These are phyloP conservation scores for Syngnathus rostellatus DNA, from an alignment of 2,797 vertebrate species.

Conservation along the genomic window DNA sequence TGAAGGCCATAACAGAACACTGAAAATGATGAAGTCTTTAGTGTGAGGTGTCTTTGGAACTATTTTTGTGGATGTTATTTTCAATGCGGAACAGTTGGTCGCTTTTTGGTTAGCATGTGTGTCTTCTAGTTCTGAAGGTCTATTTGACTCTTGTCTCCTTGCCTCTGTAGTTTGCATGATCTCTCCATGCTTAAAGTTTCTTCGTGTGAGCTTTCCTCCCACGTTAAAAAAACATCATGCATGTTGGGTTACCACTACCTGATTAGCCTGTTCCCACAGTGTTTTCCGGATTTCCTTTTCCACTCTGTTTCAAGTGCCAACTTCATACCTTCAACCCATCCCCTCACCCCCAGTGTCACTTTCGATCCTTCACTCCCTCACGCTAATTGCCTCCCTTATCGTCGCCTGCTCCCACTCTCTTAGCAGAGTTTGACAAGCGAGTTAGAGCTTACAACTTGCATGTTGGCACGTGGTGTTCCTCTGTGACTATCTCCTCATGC, in stretches of 20 bases:
- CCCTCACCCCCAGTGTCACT: conserved; percentile 29
- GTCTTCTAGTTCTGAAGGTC: neutral
- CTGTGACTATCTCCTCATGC: conserved; percentile 1
- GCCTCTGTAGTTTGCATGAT: no score
- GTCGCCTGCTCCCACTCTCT: conserved; percentile 18
- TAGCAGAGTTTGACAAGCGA: conserved; percentile 12
- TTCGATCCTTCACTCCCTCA: conserved; percentile 24
- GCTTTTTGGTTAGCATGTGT: neutral
- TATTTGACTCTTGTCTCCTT: neutral
- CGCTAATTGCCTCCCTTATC: conserved; percentile 39
- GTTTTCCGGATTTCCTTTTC: neutral
- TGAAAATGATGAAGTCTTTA: neutral
- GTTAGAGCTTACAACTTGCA: conserved; percentile 14
- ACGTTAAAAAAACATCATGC: no score
- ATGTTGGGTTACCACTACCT: no score
- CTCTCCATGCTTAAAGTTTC: no score
- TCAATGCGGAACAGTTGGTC: neutral
- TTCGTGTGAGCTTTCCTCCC: no score
- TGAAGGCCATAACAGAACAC: neutral
- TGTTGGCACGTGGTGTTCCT: conserved; percentile 5
- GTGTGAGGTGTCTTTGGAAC: neutral
- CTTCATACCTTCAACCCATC: conserved; percentile 10
- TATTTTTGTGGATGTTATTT: neutral
- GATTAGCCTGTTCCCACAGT: neutral
- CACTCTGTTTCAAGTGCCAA: neutral